These are phyloP conservation scores for Helostoma temminkii DNA, from an alignment of 2,797 vertebrate genomes.

Conservation along the genomic window DNA sequence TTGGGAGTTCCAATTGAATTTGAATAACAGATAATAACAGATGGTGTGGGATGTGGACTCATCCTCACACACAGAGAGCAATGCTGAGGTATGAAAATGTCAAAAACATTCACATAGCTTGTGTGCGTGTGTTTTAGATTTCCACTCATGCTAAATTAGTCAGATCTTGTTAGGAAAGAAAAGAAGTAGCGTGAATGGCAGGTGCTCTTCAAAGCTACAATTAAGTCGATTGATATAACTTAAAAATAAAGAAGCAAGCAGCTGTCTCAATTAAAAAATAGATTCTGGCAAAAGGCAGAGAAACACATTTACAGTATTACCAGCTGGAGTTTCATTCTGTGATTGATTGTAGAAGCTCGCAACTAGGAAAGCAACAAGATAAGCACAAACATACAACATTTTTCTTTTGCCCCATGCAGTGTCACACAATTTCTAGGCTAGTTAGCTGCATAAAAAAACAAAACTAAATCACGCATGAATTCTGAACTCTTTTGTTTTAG, in stretches of 20 bases:
- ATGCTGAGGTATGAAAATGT: constrained; percentile 56
- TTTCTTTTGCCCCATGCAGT: neutral
- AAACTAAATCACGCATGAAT: neutral
- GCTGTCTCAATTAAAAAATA: constrained; percentile 44
- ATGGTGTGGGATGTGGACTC: constrained; percentile 64
- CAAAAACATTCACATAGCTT: constrained; percentile 8
- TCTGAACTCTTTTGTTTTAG: neutral
- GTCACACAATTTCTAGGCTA: neutral
- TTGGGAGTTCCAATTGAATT: constrained; percentile 66
- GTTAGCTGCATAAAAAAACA: constrained; percentile 14
- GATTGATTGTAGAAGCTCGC: constrained; percentile 19
- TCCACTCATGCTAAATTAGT: constrained; percentile 47
- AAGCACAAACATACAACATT: neutral
- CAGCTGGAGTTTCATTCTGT: constrained; percentile 39
- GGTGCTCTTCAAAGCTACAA: constrained; percentile 42
- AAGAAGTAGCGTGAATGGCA: constrained; percentile 41
- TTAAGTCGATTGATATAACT: constrained; percentile 51
- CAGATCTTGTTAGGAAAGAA: constrained; percentile 29
- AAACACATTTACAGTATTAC: constrained; percentile 35
- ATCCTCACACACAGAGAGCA: constrained; percentile 58
- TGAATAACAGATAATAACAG: constrained; percentile 76
- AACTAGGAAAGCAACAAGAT: constrained; percentile 20
- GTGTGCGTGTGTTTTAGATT: constrained; percentile 47
- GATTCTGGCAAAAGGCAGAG: constrained; percentile 22
- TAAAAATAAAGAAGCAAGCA: constrained; percentile 35